Conservation (phyloP, 2,797 vertebrate genomes). For the Acomys russatus region DNA sequence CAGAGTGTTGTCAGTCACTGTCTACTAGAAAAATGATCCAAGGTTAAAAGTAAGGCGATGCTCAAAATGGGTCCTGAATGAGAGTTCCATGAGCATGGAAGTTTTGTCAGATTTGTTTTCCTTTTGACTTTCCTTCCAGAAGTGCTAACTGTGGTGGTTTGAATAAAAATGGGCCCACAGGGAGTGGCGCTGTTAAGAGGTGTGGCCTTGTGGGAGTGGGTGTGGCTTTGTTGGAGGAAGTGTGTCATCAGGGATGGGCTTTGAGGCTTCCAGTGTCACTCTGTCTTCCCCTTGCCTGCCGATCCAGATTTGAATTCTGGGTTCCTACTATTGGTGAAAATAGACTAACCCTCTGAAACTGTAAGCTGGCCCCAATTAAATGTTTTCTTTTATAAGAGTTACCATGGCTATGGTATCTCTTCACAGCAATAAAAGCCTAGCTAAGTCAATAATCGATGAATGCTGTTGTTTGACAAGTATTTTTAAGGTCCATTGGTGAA, state of each 20-base stretch:
- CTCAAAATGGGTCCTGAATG: not conserved
- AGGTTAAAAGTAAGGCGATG: not conserved
- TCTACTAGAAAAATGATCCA: not conserved
- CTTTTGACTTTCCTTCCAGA: not conserved
- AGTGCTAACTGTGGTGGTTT: not conserved
- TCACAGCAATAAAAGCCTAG: not conserved
- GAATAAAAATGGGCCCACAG: not conserved
- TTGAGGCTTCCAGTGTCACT: not conserved
- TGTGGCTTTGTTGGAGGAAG: not conserved
- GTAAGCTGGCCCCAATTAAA: not conserved
- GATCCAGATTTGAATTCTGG: not conserved
- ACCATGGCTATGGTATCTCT: not conserved
- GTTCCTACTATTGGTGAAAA: not conserved
- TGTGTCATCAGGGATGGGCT: not conserved
- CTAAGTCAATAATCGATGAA: not conserved
- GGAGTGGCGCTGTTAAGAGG: not conserved
- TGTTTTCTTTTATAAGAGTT: not conserved
- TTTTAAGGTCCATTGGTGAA: not conserved
- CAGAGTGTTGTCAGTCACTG: not conserved
- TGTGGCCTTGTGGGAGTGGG: not conserved
- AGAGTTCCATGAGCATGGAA: not conserved
- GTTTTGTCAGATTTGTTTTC: not conserved
- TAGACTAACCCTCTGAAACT: not conserved
- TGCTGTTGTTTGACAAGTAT: slow-evolving; percentile 32
- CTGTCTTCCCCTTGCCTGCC: not conserved